A percentile compares a stretch with the other conserved stretches of the same genome.
phyloP scores from a whole-genome alignment of 1,140 invertebrate species.

The Planococcus citri region DNA sequence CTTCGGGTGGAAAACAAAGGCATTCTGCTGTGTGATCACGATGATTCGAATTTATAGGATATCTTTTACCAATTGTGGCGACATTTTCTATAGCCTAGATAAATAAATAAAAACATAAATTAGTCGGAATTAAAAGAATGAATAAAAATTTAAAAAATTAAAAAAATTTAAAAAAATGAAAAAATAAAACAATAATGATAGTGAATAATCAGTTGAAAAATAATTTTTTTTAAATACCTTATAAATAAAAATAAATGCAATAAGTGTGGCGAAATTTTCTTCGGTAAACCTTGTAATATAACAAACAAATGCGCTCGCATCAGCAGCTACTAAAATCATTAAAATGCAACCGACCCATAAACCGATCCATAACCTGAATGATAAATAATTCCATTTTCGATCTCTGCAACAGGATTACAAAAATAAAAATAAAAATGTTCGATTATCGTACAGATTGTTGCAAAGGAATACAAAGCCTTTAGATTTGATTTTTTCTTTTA shows the following conservation, averaged over 20 bases:
- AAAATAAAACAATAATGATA: too few relatives aligned
- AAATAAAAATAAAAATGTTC: conserved; percentile 21
- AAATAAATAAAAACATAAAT: conserved; percentile 22
- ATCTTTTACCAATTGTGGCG: conserved; percentile 65
- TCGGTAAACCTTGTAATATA: conserved; percentile 99
- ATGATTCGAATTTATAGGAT: conserved; percentile 44
- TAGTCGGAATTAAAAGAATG: too few relatives aligned
- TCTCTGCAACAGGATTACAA: conserved; percentile 41
- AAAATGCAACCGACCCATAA: conserved; percentile 83
- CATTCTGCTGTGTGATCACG: conserved; percentile 45
- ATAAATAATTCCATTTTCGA: conserved; percentile 76
- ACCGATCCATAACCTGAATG: conserved; percentile 90
- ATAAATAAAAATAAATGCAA: conserved; percentile 97
- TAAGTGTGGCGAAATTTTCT: conserved; percentile 96
- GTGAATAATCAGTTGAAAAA: too few relatives aligned
- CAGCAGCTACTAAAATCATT: conserved; percentile 80
- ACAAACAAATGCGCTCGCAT: conserved; percentile 94
- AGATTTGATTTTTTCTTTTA: background rate
- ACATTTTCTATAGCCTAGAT: conserved; percentile 73
- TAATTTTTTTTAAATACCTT: conserved; percentile 59
- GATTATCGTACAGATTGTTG: background rate
- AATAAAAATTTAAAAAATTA: too few relatives aligned
- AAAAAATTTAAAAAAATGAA: too few relatives aligned
- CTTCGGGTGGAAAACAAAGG: conserved; percentile 43
- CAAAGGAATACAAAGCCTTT: background rate